These are phyloP conservation scores for Tiphia femorata DNA, from an alignment of 2,888 invertebrate species.

Conservation along the genomic window DNA sequence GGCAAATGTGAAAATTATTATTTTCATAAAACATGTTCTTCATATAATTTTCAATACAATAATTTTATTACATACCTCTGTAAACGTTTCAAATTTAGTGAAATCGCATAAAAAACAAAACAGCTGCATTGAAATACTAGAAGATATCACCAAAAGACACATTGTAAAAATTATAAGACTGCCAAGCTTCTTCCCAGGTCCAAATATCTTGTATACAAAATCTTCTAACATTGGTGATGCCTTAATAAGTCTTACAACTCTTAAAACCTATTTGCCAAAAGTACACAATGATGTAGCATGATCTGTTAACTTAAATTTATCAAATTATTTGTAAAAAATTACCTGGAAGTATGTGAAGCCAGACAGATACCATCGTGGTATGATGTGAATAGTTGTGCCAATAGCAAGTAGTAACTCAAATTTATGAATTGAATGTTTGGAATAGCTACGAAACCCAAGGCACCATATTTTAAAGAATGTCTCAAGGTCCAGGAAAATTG, in stretches of 20 bases:
- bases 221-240: slow-evolving; percentile 99
- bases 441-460: slow-evolving; percentile 94
- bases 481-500: slow-evolving; percentile 93
- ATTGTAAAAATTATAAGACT: slow-evolving; percentile 99
- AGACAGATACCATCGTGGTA: slow-evolving; percentile 92
- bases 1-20: slow-evolving; percentile 47
- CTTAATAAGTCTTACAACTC: slow-evolving; percentile 95
- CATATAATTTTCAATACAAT: neutral
- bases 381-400: slow-evolving; percentile 93
- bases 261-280: slow-evolving; percentile 78
- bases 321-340: neutral
- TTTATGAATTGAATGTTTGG: slow-evolving; percentile 96
- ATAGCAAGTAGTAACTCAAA: slow-evolving; percentile 94
- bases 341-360: slow-evolving; percentile 95
- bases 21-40: neutral
- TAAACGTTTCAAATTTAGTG: slow-evolving; percentile 98
- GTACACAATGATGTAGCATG: too few species aligned
- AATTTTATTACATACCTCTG: slow-evolving; percentile 73
- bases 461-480: slow-evolving; percentile 98
- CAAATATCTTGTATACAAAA: slow-evolving; percentile 95
- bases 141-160: slow-evolving; percentile 98
- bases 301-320: neutral
- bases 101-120: slow-evolving; percentile 97
- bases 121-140: slow-evolving; percentile 98
- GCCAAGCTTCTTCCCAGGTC: slow-evolving; percentile 97